Percentiles rank a stretch among this genome's conserved stretches.
Conservation (phyloP, 2,888 invertebrate species). For the Portevinia maculata region DNA sequence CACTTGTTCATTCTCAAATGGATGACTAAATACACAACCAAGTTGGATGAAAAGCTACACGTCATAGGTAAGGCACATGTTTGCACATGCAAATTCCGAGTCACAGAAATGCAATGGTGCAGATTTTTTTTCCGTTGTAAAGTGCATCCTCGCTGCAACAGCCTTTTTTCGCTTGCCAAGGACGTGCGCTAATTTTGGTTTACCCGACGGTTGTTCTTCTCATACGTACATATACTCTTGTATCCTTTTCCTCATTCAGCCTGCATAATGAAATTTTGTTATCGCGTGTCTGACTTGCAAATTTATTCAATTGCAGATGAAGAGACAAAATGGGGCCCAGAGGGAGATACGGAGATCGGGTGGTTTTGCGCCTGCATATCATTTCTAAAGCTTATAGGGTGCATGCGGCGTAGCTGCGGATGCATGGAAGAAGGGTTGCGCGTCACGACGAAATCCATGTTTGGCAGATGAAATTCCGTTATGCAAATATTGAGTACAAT, state of each 20-base stretch:
- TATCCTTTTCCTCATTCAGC: constrained; percentile 66
- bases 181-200: constrained; percentile 67
- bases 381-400: constrained; percentile 28
- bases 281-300: constrained; percentile 74
- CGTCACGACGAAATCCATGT: constrained; percentile 58
- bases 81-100: constrained; percentile 20
- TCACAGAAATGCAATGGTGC: constrained; percentile 38
- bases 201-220: constrained; percentile 1
- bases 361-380: constrained; percentile 58
- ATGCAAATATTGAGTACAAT: constrained; percentile 58
- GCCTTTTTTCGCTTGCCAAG: constrained; percentile 51
- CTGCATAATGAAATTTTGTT: constrained; percentile 59
- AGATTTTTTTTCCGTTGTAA: constrained; percentile 2
- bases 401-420: constrained; percentile 56
- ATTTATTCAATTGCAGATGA: constrained; percentile 63
- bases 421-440: constrained; percentile 50
- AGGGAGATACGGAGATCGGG: neutral
- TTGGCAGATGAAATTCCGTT: constrained; percentile 61
- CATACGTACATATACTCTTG: constrained; percentile 25
- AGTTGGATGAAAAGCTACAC: constrained; percentile 20
- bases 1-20: neutral
- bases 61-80: constrained; percentile 13
- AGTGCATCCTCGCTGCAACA: constrained; percentile 10
- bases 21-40: neutral
- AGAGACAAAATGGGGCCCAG: constrained; percentile 3